phyloP scores from a whole-genome alignment of 1,140 invertebrate genomes.

The Hyles vespertilio region DNA sequence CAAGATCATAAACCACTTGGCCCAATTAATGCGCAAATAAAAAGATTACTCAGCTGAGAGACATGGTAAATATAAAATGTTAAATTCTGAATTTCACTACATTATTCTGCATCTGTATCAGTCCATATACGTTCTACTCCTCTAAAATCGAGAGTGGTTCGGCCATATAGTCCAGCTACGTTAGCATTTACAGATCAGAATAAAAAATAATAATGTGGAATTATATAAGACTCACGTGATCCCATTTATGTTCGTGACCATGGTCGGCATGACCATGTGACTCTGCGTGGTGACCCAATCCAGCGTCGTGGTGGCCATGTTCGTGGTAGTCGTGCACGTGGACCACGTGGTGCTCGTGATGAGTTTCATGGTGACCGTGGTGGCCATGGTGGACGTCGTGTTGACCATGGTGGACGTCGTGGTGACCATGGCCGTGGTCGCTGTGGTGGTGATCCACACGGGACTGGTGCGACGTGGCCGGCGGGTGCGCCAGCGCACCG shows the following conservation, averaged over 20 bases:
- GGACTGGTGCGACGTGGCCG: conserved; percentile 31
- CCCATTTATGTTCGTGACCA: conserved; percentile 15
- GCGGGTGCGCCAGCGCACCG: conserved; percentile 22
- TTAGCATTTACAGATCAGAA: too few relatives aligned
- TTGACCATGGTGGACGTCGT: too few relatives aligned
- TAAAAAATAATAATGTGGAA: neutral
- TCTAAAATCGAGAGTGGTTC: neutral
- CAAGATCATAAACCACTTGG: too few relatives aligned
- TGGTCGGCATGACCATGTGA: too few relatives aligned
- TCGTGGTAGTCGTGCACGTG: conserved; percentile 10
- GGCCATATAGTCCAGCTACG: too few relatives aligned
- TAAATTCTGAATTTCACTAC: too few relatives aligned
- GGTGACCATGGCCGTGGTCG: too few relatives aligned
- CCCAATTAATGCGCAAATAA: too few relatives aligned
- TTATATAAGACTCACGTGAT: conserved; percentile 15
- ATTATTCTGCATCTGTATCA: too few relatives aligned
- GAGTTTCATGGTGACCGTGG: conserved; percentile 5
- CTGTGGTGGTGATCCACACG: conserved; percentile 31
- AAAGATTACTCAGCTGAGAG: too few relatives aligned
- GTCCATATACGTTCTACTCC: neutral
- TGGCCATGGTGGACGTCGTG: conserved; percentile 14
- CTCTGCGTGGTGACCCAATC: conserved; percentile 7
- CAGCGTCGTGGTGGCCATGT: conserved; percentile 10
- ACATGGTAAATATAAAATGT: too few relatives aligned
- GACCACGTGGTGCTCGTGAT: conserved; percentile 5